Evolutionary conservation across 2,888 invertebrate genomes (phyloP), one percentile per base, ranked within the genome.

Genomic region (Bruchidius siliquastri): DNA sequence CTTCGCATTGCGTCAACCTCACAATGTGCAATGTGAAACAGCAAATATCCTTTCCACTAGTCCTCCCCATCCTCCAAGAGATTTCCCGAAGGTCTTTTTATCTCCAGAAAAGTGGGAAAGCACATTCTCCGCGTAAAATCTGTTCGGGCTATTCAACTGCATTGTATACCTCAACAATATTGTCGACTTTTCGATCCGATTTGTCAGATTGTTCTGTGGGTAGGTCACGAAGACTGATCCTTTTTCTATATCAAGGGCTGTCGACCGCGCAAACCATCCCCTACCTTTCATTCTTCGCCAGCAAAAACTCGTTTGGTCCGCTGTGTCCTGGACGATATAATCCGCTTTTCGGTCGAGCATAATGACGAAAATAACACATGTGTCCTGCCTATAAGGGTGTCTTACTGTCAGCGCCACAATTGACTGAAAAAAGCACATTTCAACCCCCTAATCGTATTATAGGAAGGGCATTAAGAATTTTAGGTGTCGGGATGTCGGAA

Each of bases 141-240:
- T 82, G 84, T 82, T 81, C 76, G 74, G 74, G 74, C 49, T 49
- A 49, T 49, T 49, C 49, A 49, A 13, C 18, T 76, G 76, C 80
- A 85, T 86, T 86, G 85, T 86, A 83, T 82, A 83, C 82, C 83
- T 82, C 84, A 82, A 86, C 87, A 87, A 87, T 86, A 86, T 87
- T 86, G 86, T 86, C 87, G 87, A 87, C 87, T 87, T 87, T 86
- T 87, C 86, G 86, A 87, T 87, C 87, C 87, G 87, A 87, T 87
- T 87, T 87, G 87, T 86, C 86, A 84, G 84, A 86, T 85, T 84
- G 84, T 84, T 82, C 84, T 84, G 85, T 85, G 85, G 86, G 86
- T 86, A 84, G 85, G 85, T 85, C 85, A 84, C 83, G 83, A 83
- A 79, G 68, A 21, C 68, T 84, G 85, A 85, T 85, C 85, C 85